Evolutionary conservation across 1,140 invertebrate genomes (phyloP).

Genomic region (Zophobas atratus): DNA sequence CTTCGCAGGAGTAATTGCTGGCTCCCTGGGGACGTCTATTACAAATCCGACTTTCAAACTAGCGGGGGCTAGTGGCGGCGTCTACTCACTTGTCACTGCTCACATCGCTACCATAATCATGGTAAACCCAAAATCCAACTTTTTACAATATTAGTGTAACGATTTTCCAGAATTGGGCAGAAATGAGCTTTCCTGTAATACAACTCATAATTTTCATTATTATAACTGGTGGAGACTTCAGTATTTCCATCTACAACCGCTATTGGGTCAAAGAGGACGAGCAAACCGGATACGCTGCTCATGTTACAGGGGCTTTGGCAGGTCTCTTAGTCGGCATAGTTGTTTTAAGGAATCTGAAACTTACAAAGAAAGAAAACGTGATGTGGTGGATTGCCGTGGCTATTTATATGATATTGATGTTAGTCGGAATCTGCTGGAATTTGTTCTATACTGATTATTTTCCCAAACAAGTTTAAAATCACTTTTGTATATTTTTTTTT

Average conservation of each 20-base stretch:
- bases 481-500: too few relatives aligned
- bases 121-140: conserved; percentile 70
- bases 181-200: conserved; percentile 91
- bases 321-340: conserved; percentile 92
- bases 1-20: conserved; percentile 86
- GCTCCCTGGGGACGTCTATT: conserved; percentile 90
- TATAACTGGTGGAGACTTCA: conserved; percentile 78
- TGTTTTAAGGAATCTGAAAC: conserved; percentile 90
- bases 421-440: conserved; percentile 16
- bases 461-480: neutral
- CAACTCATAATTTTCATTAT: conserved; percentile 85
- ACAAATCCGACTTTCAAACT: conserved; percentile 89
- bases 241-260: conserved; percentile 86
- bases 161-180: conserved; percentile 84
- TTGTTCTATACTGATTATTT: conserved; percentile 31
- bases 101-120: conserved; percentile 96
- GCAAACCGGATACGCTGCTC: conserved; percentile 91
- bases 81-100: conserved; percentile 95
- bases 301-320: conserved; percentile 88
- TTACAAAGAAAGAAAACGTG: conserved; percentile 87
- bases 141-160: too few relatives aligned
- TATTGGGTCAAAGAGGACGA: conserved; percentile 77
- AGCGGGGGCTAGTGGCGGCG: conserved; percentile 96
- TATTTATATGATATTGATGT: conserved; percentile 9
- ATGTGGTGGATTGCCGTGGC: conserved; percentile 80